A percentile compares a stretch with the other conserved stretches of the same genome.
Evolutionary conservation across 2,888 invertebrate species (phyloP).

Genomic region (Latheticus oryzae): DNA sequence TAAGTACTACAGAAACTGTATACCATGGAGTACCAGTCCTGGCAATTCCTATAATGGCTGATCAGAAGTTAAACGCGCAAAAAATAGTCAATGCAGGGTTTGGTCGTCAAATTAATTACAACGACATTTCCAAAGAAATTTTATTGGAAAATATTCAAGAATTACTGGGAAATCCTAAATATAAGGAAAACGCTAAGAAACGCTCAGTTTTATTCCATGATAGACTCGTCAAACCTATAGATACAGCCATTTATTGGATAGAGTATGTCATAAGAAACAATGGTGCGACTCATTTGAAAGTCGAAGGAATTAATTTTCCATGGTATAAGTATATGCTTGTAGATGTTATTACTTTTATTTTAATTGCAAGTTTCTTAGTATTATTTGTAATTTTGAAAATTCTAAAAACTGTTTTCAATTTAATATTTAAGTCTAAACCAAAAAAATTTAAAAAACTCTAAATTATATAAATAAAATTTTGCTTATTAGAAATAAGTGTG

Average conservation of each 20-base stretch:
- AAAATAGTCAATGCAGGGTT: constrained; percentile 64
- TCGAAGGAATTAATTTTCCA: constrained; percentile 38
- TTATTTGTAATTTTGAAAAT: neutral
- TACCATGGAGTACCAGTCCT: constrained; percentile 67
- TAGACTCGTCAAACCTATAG: constrained; percentile 35
- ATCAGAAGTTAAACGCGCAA: constrained; percentile 68
- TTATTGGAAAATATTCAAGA: constrained; percentile 53
- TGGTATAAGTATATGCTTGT: constrained; percentile 39
- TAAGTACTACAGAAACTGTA: constrained; percentile 66
- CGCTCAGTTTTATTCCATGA: constrained; percentile 24
- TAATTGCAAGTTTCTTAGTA: neutral
- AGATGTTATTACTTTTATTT: constrained; percentile 23
- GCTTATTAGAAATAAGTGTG: no score
- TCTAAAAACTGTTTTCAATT: neutral
- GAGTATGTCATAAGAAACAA: constrained; percentile 40
- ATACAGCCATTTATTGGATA: constrained; percentile 46
- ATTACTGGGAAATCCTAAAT: constrained; percentile 55
- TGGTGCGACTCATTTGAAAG: constrained; percentile 44
- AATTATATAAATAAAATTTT: no score
- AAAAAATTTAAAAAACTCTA: no score
- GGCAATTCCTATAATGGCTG: constrained; percentile 68
- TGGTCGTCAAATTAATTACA: constrained; percentile 61
- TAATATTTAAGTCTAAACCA: no score
- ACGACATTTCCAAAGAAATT: constrained; percentile 57
- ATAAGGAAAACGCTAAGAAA: constrained; percentile 23